Base-by-base conservation (phyloP, 2,113 vertebrate genomes). In the Macrotus californicus region DNA sequence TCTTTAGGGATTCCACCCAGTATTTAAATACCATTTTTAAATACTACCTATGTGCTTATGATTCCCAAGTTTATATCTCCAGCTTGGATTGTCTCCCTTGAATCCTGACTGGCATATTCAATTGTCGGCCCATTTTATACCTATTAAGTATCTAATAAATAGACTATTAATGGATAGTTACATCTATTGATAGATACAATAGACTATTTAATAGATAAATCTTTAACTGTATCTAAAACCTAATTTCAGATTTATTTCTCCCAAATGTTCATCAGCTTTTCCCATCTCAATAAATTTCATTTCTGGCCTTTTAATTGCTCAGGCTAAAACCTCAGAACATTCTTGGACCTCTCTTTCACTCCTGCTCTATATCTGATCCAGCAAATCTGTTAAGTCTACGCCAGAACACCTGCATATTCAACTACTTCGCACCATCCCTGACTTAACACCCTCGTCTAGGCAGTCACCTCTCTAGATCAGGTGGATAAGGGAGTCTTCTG, bases 1-100 rank as follows among this genome's bases (percentile, higher is more conserved):
- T 77, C 14, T 73, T 87, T 81, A 92, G 41, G 48, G 31, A 66
- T 89, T 48, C 59, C 22, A 64, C 61, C 46, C 56, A 87, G 67
- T 91, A 22, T 94, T 82, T 87, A 92, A 93, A 87, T 72, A 69
- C 66, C 67, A 59, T 75, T 66, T 88, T 79, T 48, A 87, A 96
- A 72, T 72, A 72, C 36, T 41, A 24, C 26, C 39, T 77, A 10
- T 87, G 26, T 89, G 48, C 67, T 24, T 18, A 59, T 86, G 52
- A 76, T 19, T 84, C 10, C 64, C 43, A 90, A 64, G 59, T 84
- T 80, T 64, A 75, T 13, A 66, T 66, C 81, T 92, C 34, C 77
- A 75, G 26, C 41, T 86, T 93, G 43, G 43, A 81, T 92, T 19
- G 52, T 95, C 52, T 82, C 22, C 39, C 22, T 52, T 56, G 31